Conservation (phyloP, 30 jellyfish, hydroid and myxozoan species). For the Morbakka virulenta region DNA sequence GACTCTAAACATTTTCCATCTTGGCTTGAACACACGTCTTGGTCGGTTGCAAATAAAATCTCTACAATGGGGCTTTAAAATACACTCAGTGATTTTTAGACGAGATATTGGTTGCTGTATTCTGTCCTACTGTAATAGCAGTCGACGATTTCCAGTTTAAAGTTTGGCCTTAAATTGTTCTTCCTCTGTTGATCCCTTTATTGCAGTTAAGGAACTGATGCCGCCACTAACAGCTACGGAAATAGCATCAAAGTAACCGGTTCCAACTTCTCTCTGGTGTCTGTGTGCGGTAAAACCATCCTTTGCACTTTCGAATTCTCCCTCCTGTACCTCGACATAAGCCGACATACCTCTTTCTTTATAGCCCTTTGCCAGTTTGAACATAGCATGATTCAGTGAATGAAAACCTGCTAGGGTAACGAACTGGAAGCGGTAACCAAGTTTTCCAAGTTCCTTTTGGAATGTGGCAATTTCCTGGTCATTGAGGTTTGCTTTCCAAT, state of each 20-base stretch:
- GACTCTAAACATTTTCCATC: no score
- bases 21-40: no score
- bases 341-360: slow-evolving; percentile 88
- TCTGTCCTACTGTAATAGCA: no score
- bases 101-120: no score
- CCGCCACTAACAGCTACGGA: slow-evolving; percentile 89
- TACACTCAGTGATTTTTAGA: no score
- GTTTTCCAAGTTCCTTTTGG: slow-evolving; percentile 86
- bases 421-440: slow-evolving; percentile 89
- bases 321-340: slow-evolving; percentile 77
- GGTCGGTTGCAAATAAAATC: no score
- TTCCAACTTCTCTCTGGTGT: slow-evolving; percentile 96
- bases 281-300: slow-evolving; percentile 93
- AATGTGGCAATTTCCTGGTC: slow-evolving; percentile 66
- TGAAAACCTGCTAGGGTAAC: slow-evolving; percentile 98
- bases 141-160: no score
- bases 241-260: slow-evolving; percentile 82
- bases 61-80: no score
- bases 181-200: slow-evolving; percentile 94
- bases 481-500: slow-evolving; percentile 85
- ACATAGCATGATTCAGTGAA: slow-evolving; percentile 89
- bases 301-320: slow-evolving; percentile 61
- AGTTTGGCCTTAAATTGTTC: slow-evolving; percentile 77
- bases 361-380: slow-evolving; percentile 78
- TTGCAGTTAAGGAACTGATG: slow-evolving; percentile 67